Base-by-base conservation (phyloP, 1,140 invertebrate species). In the Pteromalus puparum region DNA sequence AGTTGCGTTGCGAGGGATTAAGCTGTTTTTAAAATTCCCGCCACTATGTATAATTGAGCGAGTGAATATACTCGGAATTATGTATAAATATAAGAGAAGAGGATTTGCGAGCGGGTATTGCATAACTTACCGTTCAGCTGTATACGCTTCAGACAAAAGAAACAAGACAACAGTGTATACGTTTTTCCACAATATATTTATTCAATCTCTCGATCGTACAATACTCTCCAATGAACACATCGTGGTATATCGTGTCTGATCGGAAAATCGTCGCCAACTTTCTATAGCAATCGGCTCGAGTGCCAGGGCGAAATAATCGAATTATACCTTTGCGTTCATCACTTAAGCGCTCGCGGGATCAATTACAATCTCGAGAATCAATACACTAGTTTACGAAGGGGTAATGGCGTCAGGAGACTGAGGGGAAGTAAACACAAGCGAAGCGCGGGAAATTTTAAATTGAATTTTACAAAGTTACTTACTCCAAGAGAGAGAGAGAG, bases 291-390 rank as follows among this genome's bases (percentile, higher is more conserved):
- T 76, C 46, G n/a, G 34, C 2, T 28, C 21, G 42, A 48, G 74
- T 48, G 42, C 38, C 9, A 34, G n/a, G 2, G 24, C 7, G 7
- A 53, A 48, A 28, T 48, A 48, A 28, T 48, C 38, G 1, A 70
- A 72, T 21, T 74, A n/a, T n/a, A n/a, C 26, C 24, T 10, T 42
- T 46, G 30, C 30, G 30, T 82, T 82, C 81, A 82, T 82, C 48
- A 73, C 4, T 75, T 38, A 75, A 65, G 21, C 53, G 53, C 53
- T 61, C 53, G 53, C 53, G n/a, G 72, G 30, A 75, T 82, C 72
- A 75, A 82, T 82, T 82, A 82, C 72, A 75, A 74, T 82, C 28
- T 82, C 21, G 65, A 75, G 70, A 75, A 75, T 81, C 73, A 82
- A 82, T 82, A 75, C 24, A 65, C 30, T 75, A 75, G 28, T 75